Evolutionary conservation across 2,888 invertebrate genomes (phyloP).

Genomic region (Ophonus ardosiacus): DNA sequence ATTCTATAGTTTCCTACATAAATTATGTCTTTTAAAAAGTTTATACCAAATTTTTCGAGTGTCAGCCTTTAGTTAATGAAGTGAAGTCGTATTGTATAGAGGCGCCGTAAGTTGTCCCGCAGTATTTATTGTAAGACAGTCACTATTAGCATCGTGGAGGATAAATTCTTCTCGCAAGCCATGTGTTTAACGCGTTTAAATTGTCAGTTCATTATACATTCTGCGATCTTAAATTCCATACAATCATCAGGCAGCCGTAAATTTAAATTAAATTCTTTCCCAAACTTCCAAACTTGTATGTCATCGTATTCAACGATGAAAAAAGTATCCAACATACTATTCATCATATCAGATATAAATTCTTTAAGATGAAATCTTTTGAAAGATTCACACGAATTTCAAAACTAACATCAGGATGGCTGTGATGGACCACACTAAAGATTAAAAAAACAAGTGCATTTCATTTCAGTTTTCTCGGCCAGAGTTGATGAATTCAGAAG

Average conservation of each 20-base stretch:
- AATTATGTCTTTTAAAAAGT: too few species aligned
- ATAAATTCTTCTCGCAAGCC: neutral
- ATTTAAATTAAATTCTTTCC: conserved; percentile 41
- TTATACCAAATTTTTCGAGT: too few species aligned
- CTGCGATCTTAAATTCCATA: conserved; percentile 7
- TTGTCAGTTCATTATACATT: conserved; percentile 27
- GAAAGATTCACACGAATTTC: conserved; percentile 31
- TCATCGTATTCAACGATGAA: conserved; percentile 44
- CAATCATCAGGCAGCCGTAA: conserved; percentile 19
- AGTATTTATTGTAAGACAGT: neutral
- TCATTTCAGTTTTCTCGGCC: conserved; percentile 9
- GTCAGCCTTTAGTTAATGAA: neutral
- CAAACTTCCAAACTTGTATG: conserved; percentile 32
- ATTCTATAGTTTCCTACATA: too few species aligned
- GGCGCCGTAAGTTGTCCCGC: neutral
- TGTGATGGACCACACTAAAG: conserved; percentile 18
- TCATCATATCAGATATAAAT: conserved; percentile 8
- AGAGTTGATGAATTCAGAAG: neutral
- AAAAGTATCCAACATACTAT: neutral
- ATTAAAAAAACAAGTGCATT: conserved; percentile 14
- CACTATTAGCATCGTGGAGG: neutral
- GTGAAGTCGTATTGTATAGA: neutral
- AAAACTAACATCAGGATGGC: neutral
- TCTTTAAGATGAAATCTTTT: neutral
- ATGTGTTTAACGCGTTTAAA: conserved; percentile 16